Conservation (phyloP, 2,797 vertebrate species). For the Sebastes flavidus region DNA sequence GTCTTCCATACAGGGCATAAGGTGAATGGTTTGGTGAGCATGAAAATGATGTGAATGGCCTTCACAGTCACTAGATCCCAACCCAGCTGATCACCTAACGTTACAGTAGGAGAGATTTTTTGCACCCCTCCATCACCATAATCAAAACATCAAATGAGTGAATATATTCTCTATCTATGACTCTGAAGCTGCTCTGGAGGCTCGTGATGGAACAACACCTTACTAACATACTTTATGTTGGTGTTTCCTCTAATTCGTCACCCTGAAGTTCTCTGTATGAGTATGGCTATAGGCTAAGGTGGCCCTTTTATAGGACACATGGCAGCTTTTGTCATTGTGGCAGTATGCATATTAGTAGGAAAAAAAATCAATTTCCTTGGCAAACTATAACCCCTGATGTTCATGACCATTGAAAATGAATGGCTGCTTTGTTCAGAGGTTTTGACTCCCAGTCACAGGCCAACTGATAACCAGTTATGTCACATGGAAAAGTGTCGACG, state of each 20-base stretch:
- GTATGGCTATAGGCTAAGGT: neutral
- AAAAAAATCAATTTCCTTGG: neutral
- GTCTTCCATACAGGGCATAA: neutral
- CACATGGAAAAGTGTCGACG: neutral
- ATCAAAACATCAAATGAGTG: no score
- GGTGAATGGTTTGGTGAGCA: neutral
- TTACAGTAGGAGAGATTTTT: neutral
- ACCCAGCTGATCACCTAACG: neutral
- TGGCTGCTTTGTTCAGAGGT: constrained; percentile 13
- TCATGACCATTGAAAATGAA: constrained; percentile 3
- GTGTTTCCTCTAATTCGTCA: neutral
- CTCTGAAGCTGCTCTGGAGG: neutral
- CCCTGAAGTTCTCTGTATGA: neutral
- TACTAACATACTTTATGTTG: neutral
- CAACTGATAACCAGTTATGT: neutral
- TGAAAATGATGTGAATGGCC: neutral
- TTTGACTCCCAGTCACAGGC: neutral
- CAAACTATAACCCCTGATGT: neutral
- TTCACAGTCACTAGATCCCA: neutral
- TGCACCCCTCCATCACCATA: neutral
- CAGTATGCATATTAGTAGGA: neutral
- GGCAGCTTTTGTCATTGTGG: neutral
- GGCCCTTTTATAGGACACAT: neutral
- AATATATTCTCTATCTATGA: no score
- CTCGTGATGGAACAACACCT: neutral